Evolutionary conservation across 2,888 invertebrate species (phyloP), one percentile per base, ranked within the genome.

Genomic region (Rutpela maculata): DNA sequence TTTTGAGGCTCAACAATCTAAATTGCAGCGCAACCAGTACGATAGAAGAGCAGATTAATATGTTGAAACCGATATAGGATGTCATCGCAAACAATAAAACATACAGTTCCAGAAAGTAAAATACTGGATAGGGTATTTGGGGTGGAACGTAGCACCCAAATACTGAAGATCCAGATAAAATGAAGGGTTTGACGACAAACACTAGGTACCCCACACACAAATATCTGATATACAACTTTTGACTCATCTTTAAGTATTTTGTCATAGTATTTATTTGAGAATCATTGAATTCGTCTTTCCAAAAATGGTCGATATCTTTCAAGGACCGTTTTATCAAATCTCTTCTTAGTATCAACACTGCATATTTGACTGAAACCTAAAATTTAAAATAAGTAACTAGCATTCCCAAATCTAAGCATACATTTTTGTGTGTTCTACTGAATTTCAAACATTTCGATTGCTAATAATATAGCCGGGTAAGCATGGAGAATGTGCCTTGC

Each of bases 1-100:
- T 77, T 56, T 65, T 76, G 11, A 77, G 72, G 31, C 77, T 81
- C 35, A 81, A 69, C 31, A 78, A 76, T 35, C 78, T 78, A 59
- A 81, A 81, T 55, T 81, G 81, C 31, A 7, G 12, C 1, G 35
- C 68, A n/a, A n/a, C 68, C 17, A 56, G 22, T 1, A 57, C 17
- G 10, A 68, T 68, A 1, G 17, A 18, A 6, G 68, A 56, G 6
- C 18, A 56, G 19, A 68, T 31, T n/a, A 68, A 19, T 6, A 68
- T 10, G 15, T 26, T 68, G 55, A 31, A 55, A 17, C 56, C 55
- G 6, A 15, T 15, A 9, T 38, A 68, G 11, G 56, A 15, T 11
- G 10, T 15, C 5, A 17, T 15, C 2, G n/a, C 9, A 10, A 68
- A 31, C 6, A 31, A n/a, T 17, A 56, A 1, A 9, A 50, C 9